A percentile compares a stretch with the other conserved stretches of the same genome.
These are phyloP conservation scores for Deroplatys truncata DNA, from an alignment of 2,888 invertebrate species.

Conservation along the genomic window DNA sequence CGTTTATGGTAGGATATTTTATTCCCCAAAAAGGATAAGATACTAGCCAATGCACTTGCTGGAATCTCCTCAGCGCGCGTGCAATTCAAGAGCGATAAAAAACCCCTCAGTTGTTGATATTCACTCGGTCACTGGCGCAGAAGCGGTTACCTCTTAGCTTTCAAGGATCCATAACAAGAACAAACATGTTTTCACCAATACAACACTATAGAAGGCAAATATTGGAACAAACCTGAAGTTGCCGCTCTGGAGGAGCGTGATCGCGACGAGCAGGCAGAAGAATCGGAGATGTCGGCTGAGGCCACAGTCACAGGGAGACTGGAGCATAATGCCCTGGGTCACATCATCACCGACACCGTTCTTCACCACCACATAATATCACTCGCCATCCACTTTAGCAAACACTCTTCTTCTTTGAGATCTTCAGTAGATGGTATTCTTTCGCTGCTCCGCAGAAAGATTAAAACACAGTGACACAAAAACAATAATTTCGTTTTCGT, in stretches of 20 bases:
- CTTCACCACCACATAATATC: not conserved
- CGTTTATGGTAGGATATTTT: no score
- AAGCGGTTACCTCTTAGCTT: not conserved
- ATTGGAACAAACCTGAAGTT: constrained; percentile 24
- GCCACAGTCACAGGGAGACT: constrained; percentile 17
- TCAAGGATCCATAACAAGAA: not conserved
- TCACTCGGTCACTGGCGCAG: not conserved
- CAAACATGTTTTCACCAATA: not conserved
- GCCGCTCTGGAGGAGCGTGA: constrained; percentile 21
- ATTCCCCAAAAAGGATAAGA: no score
- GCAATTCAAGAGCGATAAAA: not conserved
- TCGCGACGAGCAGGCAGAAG: constrained; percentile 24
- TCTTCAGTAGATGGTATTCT: not conserved
- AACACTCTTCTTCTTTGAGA: not conserved
- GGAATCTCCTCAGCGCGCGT: not conserved
- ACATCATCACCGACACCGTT: constrained; percentile 11
- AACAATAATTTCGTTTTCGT: not conserved
- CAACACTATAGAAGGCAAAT: not conserved
- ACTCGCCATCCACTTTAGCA: not conserved
- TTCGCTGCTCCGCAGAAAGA: not conserved
- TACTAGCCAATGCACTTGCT: no score
- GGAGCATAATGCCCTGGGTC: constrained; percentile 20
- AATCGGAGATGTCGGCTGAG: constrained; percentile 24
- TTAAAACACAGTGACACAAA: not conserved
- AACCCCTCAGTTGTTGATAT: not conserved